Conservation (phyloP, 23 tunicate genomes). For the Halocynthia roretzi region DNA sequence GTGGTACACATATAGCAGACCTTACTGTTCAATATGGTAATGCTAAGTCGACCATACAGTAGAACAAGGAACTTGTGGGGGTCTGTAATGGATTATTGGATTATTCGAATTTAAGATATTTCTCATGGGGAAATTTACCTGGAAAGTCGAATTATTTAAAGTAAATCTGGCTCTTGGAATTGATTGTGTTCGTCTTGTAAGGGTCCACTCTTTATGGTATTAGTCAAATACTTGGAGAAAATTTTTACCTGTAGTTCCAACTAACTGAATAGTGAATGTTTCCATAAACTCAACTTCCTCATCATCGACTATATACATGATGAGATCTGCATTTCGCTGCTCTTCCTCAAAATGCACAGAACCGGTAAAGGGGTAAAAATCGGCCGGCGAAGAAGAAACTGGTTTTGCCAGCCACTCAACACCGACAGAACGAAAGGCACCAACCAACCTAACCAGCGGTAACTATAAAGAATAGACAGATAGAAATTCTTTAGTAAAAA, state of each 20-base stretch:
- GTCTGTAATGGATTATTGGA: too few species aligned
- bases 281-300: slow-evolving; percentile 76
- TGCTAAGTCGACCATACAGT: too few species aligned
- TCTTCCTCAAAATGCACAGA: slow-evolving; percentile 56
- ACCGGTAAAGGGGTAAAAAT: slow-evolving; percentile 73
- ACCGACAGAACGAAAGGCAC: slow-evolving; percentile 61
- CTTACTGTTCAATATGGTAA: too few species aligned
- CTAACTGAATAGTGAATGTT: slow-evolving; percentile 63
- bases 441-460: slow-evolving; percentile 35
- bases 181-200: too few species aligned
- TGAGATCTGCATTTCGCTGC: slow-evolving; percentile 25
- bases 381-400: slow-evolving; percentile 32
- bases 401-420: slow-evolving; percentile 77
- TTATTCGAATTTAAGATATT: too few species aligned
- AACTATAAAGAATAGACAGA: slow-evolving; percentile 13
- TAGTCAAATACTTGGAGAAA: not conserved
- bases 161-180: too few species aligned
- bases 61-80: too few species aligned
- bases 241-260: slow-evolving; percentile 47
- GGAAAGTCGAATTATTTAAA: too few species aligned
- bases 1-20: too few species aligned
- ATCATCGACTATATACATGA: slow-evolving; percentile 65
- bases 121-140: too few species aligned
- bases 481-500: too few species aligned
- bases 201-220: too few species aligned